phyloP scores from a whole-genome alignment of 2,113 vertebrate genomes.

The Sceloporus tristichus region DNA sequence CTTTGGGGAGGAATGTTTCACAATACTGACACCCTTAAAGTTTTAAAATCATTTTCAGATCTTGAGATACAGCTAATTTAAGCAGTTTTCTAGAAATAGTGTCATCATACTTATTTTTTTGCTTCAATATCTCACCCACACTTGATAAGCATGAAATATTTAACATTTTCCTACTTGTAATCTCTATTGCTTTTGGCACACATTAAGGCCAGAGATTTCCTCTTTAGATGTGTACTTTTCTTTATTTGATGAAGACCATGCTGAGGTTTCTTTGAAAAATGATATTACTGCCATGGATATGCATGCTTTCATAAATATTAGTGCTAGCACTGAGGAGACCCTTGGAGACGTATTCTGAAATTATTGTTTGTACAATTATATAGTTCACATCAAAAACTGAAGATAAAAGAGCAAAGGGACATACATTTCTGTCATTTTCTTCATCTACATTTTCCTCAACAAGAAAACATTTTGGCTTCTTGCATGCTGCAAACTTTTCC shows the following conservation, averaged over 20 bases:
- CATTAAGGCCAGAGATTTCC: slow-evolving; percentile 17
- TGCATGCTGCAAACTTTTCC: neutral
- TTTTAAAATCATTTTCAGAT: slow-evolving; percentile 6
- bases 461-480: neutral
- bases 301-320: slow-evolving; percentile 22
- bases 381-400: neutral
- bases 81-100: slow-evolving; percentile 12
- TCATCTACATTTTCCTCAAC: neutral
- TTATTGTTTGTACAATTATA: slow-evolving; percentile 16
- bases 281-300: neutral
- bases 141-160: slow-evolving; percentile 24
- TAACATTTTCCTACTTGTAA: neutral
- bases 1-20: neutral
- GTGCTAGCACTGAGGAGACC: neutral
- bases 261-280: neutral
- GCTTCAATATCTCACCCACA: neutral
- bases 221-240: slow-evolving; percentile 5
- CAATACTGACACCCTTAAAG: slow-evolving; percentile 1
- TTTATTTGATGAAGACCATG: slow-evolving; percentile 27
- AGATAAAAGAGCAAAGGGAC: neutral
- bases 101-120: slow-evolving; percentile 18
- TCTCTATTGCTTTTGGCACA: slow-evolving; percentile 15
- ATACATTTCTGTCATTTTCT: neutral
- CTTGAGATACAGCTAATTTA: neutral
- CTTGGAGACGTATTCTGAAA: slow-evolving; percentile 22